Evolutionary conservation across 2,888 invertebrate genomes (phyloP).

Genomic region (Lepas anatifera): DNA sequence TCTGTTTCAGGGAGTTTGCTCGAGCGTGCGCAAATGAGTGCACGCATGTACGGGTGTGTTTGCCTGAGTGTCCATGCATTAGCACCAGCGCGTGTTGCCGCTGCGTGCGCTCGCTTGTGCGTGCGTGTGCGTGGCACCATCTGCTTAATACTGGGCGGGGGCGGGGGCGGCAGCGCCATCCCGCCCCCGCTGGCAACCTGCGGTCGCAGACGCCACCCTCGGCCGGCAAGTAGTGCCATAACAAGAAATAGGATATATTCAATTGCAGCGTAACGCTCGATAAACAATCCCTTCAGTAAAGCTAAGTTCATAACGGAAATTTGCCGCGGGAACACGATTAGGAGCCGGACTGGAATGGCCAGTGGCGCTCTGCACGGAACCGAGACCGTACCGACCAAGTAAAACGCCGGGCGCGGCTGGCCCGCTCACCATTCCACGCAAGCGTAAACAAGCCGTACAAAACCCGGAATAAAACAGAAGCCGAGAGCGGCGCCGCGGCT

Average conservation of each 20-base stretch:
- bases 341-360: background rate
- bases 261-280: constrained; percentile 6
- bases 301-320: constrained; percentile 2
- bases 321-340: background rate
- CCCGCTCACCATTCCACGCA: too few relatives aligned
- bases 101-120: background rate
- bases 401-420: background rate
- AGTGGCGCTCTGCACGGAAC: too few relatives aligned
- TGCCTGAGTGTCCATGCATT: background rate
- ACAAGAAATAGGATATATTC: constrained; percentile 1
- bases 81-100: too few relatives aligned
- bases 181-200: too few relatives aligned
- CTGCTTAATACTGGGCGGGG: background rate
- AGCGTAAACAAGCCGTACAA: background rate
- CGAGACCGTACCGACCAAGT: background rate
- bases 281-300: constrained; percentile 6
- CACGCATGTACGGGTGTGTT: background rate
- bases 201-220: background rate
- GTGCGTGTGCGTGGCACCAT: background rate
- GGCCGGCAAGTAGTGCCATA: background rate
- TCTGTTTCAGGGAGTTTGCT: too few relatives aligned
- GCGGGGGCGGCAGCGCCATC: background rate
- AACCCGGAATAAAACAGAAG: background rate
- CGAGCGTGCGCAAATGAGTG: too few relatives aligned
- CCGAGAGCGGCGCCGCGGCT: background rate